Evolutionary conservation across 2,797 vertebrate genomes (phyloP), one percentile per base, ranked within the genome.

Genomic region (Sardinella longiceps): DNA sequence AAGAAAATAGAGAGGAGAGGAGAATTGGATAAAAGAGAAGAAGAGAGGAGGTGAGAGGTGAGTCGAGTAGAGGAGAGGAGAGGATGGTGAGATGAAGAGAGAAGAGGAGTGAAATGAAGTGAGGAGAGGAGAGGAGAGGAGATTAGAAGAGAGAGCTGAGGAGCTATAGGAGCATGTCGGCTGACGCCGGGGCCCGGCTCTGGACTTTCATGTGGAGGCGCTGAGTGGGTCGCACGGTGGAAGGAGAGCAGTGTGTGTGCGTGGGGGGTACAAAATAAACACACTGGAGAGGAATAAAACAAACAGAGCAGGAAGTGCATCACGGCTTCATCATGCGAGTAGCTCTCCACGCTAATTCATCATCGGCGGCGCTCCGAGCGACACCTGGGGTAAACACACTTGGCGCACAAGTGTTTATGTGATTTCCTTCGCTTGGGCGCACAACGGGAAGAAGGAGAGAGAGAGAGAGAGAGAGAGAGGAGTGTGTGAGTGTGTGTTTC

Each of bases 201-300:
- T 43, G 37, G 33, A 37, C 70, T 77, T 77, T 77, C 70, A 77
- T 77, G 70, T 77, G 37, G 70, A 7, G 66, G 33, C 66, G 66
- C 66, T 33, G 66, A 74, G 66, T 37, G 66, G 50, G 53, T 50
- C 28, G 43, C 28, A 81, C 14, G 39, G 77, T 63, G 81, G 70
- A 43, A 43, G 43, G 43, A 51, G 81, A 53, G 80, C 48, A 81
- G 85, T 20, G 66, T 48, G 45, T 7, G 70, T 37, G 43, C 28
- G 23, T 80, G 80, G 43, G 43, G 80, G 23, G 84, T 84, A 82
- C 37, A 66, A 30, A 88, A 88, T 83, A 86, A 83, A 81, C 60
- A 82, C 80, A 56, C 70, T 48, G 46, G 46, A 80, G 11, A 77
- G 70, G 70, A 43, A 77, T 77, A 77, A 77, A 77, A 77, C 70